phyloP scores from a whole-genome alignment of 2,797 vertebrate genomes.

The Etheostoma nigrum region DNA sequence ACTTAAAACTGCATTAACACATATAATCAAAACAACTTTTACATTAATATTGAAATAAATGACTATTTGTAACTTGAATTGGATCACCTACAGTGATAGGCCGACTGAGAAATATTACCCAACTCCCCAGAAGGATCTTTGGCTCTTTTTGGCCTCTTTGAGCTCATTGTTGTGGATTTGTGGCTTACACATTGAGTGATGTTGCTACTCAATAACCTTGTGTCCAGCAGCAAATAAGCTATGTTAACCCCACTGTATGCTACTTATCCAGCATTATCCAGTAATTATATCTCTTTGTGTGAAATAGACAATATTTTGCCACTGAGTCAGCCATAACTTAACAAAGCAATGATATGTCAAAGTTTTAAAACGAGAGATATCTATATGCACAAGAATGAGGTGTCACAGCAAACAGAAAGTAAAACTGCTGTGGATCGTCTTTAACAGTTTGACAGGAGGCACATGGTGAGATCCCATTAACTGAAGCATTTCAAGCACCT shows the following conservation, averaged over 20 bases:
- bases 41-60: not conserved
- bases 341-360: not conserved
- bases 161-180: not conserved
- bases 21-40: not conserved
- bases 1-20: not conserved
- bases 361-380: not conserved
- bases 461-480: constrained; percentile 1
- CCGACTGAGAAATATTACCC: not conserved
- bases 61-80: not conserved
- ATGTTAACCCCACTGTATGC: not conserved
- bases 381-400: not conserved
- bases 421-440: not conserved
- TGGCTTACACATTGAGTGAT: not conserved
- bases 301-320: not conserved
- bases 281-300: not conserved
- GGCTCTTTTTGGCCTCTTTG: not conserved
- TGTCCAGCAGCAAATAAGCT: not conserved
- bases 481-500: not conserved
- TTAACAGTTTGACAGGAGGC: not conserved
- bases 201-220: not conserved
- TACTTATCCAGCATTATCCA: not conserved
- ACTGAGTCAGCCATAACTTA: not conserved
- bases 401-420: not conserved
- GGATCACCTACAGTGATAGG: not conserved
- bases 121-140: not conserved